Evolutionary conservation across 1,140 invertebrate species (phyloP).

Genomic region (Aphelinus atriplicis): DNA sequence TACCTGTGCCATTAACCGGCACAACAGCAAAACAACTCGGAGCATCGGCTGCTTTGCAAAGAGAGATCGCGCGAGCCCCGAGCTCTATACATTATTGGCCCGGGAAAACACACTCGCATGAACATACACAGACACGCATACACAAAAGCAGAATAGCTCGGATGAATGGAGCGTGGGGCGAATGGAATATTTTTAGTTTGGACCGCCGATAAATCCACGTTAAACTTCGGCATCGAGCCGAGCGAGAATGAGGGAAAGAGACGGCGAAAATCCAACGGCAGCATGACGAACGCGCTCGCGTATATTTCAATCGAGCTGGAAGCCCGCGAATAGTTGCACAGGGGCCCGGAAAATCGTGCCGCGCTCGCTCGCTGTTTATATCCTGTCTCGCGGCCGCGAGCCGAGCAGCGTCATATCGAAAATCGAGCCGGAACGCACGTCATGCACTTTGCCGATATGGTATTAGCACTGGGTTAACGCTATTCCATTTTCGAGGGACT

Average conservation of each 20-base stretch:
- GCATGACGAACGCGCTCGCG: slow-evolving; percentile 12
- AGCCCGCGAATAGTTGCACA: background rate
- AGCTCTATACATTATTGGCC: background rate
- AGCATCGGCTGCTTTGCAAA: background rate
- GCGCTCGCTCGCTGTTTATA: no score
- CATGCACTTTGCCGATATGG: no score
- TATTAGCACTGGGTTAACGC: no score
- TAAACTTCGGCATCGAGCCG: slow-evolving; percentile 5
- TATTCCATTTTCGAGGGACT: no score
- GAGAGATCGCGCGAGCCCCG: background rate
- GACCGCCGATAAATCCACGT: slow-evolving; percentile 35
- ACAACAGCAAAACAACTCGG: background rate
- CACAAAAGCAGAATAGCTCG: no score
- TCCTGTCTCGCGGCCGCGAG: background rate
- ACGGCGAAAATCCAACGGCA: slow-evolving; percentile 2
- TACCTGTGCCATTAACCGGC: background rate
- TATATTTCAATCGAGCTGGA: slow-evolving; percentile 51
- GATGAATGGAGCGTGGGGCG: slow-evolving; percentile 36
- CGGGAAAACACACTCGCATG: background rate
- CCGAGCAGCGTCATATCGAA: background rate
- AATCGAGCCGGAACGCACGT: background rate
- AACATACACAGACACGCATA: slow-evolving; percentile 11
- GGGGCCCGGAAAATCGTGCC: no score
- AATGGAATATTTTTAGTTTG: slow-evolving; percentile 57
- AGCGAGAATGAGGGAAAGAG: slow-evolving; percentile 21